Evolutionary conservation across 2,797 vertebrate species (phyloP), one percentile per base, ranked within the genome.

Genomic region (Sebastes steindachneri): DNA sequence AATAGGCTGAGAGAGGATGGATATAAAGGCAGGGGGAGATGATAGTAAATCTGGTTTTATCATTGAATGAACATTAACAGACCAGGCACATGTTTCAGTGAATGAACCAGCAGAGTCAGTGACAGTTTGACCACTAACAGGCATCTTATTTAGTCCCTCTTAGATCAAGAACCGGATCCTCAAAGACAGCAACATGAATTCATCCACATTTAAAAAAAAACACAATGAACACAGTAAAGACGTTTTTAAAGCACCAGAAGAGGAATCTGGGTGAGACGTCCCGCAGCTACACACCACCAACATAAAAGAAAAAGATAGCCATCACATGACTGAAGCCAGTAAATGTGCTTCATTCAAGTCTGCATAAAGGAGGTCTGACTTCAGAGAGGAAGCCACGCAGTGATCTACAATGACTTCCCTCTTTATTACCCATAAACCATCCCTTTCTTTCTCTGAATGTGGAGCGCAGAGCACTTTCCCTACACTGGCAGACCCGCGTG

Each of bases 361-460:
- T 37, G 62, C 58, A 85, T 80, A 48, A 88, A 84, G 73, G 80
- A 28, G 67, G 65, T 58, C 53, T 26, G 69, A 86, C 81, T 75
- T 80, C 70, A 84, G 80, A 86, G 79, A 76, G 54, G 28, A 73
- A 45, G 73, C 66, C 55, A 59, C 1, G 23, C 78, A 80, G 77
- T 67, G 82, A 86, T 70, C 74, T 25, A 82, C 75, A 81, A 73
- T 79, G 79, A 75, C 75, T 54, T n/a, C 69, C 69, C 65, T 84
- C 65, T 90, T 85, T 89, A 89, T 85, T 60, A 73, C 86, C 80
- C 78, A 79, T 86, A 85, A 92, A 89, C 60, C 67, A 11, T 48
- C 64, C 79, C 54, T 73, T 80, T 73, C 0, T 37, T n/a, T 28
- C 37, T 62, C 15, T 71, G 45, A 77, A 82, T 67, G 79, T 65